Evolutionary conservation across 2,888 invertebrate genomes (phyloP).

Genomic region (Lasius fuliginosus): DNA sequence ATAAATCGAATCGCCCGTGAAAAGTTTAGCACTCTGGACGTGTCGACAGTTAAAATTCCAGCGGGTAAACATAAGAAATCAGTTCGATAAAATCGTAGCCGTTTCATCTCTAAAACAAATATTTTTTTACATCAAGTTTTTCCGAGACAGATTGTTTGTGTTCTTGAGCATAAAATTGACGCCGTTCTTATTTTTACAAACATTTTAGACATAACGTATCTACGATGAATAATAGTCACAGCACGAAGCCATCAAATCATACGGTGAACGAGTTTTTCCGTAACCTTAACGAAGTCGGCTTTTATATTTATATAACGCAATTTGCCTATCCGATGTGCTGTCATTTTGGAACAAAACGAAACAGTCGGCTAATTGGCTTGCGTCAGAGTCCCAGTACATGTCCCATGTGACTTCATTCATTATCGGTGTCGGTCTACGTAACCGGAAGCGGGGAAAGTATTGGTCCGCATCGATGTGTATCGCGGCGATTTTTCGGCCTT

Average conservation of each 20-base stretch:
- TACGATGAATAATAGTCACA: neutral
- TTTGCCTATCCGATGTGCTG: slow-evolving; percentile 3
- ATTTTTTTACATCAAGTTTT: slow-evolving; percentile 9
- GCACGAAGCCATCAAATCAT: neutral
- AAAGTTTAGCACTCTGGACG: slow-evolving; percentile 2
- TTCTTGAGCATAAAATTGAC: neutral
- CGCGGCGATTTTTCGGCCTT: slow-evolving; percentile 29
- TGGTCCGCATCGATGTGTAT: slow-evolving; percentile 1
- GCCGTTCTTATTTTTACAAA: neutral
- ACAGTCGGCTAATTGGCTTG: slow-evolving; percentile 70
- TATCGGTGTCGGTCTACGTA: slow-evolving; percentile 58
- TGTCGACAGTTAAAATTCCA: slow-evolving; percentile 24
- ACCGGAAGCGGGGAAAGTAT: slow-evolving; percentile 43
- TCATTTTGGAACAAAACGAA: slow-evolving; percentile 37
- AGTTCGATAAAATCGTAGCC: neutral
- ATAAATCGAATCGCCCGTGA: slow-evolving; percentile 36
- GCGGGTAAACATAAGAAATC: slow-evolving; percentile 34
- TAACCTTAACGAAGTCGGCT: neutral
- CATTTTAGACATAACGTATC: neutral
- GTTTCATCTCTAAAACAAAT: neutral
- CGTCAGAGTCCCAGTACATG: slow-evolving; percentile 54
- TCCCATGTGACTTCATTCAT: slow-evolving; percentile 68
- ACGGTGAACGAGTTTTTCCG: slow-evolving; percentile 4
- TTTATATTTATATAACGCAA: slow-evolving; percentile 12
- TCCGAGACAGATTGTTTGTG: neutral